phyloP scores from a whole-genome alignment of 2,888 invertebrate genomes.

The Theretra japonica region DNA sequence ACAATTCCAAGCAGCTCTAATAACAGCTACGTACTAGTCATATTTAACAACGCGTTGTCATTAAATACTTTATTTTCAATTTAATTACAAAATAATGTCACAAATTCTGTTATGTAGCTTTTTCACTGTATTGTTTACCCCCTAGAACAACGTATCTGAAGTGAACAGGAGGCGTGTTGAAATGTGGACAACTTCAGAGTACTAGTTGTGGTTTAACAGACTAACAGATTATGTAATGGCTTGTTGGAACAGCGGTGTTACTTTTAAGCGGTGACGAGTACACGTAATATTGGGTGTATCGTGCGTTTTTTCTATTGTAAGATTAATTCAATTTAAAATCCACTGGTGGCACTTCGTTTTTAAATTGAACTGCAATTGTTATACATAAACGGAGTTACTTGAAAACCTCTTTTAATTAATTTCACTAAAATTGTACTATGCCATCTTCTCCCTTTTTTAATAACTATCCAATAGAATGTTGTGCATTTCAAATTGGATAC shows the following conservation, averaged over 20 bases:
- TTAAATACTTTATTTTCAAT: slow-evolving; percentile 45
- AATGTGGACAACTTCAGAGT: too few species aligned
- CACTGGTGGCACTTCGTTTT: slow-evolving; percentile 5
- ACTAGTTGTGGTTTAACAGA: too few species aligned
- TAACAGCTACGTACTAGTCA: slow-evolving; percentile 64
- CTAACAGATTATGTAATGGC: background rate
- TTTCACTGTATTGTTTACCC: slow-evolving; percentile 1
- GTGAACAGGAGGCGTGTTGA: too few species aligned
- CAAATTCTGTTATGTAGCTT: background rate
- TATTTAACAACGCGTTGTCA: slow-evolving; percentile 62
- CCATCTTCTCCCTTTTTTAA: too few species aligned
- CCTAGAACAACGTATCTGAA: too few species aligned
- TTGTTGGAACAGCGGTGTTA: background rate
- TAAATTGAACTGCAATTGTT: too few species aligned
- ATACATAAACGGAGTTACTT: too few species aligned
- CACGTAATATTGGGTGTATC: background rate
- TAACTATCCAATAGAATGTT: too few species aligned
- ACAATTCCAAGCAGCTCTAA: slow-evolving; percentile 39
- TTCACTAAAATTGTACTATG: too few species aligned
- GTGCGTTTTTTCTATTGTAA: background rate
- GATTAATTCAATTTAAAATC: slow-evolving; percentile 10
- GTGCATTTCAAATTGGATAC: too few species aligned
- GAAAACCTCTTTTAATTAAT: too few species aligned
- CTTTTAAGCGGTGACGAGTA: background rate
- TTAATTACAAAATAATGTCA: slow-evolving; percentile 29